Evolutionary conservation across 2,113 vertebrate genomes (phyloP).

Genomic region (Colius striatus): DNA sequence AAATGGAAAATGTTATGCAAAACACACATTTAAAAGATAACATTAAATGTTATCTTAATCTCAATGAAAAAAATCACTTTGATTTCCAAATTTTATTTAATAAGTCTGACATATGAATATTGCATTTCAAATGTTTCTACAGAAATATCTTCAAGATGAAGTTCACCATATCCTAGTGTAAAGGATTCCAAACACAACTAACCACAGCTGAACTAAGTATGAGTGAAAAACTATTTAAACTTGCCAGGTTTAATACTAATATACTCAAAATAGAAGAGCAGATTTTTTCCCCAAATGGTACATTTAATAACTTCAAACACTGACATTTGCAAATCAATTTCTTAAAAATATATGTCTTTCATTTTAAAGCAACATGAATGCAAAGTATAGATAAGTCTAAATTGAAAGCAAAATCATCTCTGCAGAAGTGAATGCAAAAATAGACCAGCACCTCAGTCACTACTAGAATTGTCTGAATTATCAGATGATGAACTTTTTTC

Average conservation of each 20-base stretch:
- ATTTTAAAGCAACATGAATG: neutral
- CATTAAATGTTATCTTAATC: too few relatives aligned
- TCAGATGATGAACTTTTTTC: conserved; percentile 78
- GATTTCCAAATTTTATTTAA: neutral
- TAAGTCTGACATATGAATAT: neutral
- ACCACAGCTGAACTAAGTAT: neutral
- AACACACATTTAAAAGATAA: neutral
- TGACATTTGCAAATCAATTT: conserved; percentile 6
- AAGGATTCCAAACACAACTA: neutral
- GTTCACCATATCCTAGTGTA: neutral
- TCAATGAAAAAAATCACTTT: neutral
- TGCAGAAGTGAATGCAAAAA: neutral
- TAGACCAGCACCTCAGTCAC: conserved; percentile 73
- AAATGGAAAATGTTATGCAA: neutral
- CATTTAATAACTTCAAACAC: neutral
- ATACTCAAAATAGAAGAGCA: neutral
- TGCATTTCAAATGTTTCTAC: neutral
- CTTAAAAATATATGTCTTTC: neutral
- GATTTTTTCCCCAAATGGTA: neutral
- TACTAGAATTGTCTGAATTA: conserved; percentile 84
- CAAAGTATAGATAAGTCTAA: conserved; percentile 47
- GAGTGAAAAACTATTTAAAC: neutral
- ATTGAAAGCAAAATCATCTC: neutral
- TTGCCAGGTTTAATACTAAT: neutral
- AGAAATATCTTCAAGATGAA: neutral